A percentile compares a stretch with the other conserved stretches of the same genome.
Evolutionary conservation across 2,797 vertebrate species (phyloP).

Genomic region (Mallotus villosus): DNA sequence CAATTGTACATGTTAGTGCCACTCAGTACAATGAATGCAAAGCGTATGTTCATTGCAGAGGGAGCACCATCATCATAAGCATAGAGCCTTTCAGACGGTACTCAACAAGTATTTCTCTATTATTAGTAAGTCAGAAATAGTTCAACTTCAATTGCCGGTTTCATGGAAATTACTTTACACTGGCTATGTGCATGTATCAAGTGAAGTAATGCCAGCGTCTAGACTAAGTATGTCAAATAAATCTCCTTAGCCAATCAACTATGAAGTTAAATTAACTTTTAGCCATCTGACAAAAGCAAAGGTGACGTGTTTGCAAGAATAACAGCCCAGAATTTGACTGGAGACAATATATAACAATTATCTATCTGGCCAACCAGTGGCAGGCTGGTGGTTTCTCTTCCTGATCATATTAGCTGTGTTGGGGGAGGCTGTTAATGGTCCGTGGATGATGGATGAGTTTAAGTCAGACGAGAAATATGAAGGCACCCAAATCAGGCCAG

Average conservation of each 20-base stretch:
- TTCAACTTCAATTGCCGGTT: not conserved
- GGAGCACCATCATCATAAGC: too few species aligned
- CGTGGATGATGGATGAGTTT: slow-evolving; percentile 66
- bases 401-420: slow-evolving; percentile 62
- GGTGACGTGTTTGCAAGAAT: slow-evolving; percentile 55
- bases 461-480: slow-evolving; percentile 49
- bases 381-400: slow-evolving; percentile 43
- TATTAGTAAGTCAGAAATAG: not conserved
- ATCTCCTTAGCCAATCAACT: slow-evolving; percentile 23
- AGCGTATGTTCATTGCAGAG: too few species aligned
- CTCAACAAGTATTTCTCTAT: not conserved
- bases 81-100: not conserved
- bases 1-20: not conserved
- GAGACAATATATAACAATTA: slow-evolving; percentile 60
- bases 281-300: slow-evolving; percentile 58
- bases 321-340: slow-evolving; percentile 50
- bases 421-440: slow-evolving; percentile 63
- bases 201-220: slow-evolving; percentile 1
- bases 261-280: slow-evolving; percentile 47
- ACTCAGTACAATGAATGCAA: too few species aligned
- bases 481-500: slow-evolving; percentile 47
- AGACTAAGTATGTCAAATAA: not conserved
- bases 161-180: not conserved
- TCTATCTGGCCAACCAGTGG: slow-evolving; percentile 42
- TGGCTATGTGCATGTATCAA: not conserved